phyloP scores from a whole-genome alignment of 1,140 invertebrate species.

The Euborellia annulipes region DNA sequence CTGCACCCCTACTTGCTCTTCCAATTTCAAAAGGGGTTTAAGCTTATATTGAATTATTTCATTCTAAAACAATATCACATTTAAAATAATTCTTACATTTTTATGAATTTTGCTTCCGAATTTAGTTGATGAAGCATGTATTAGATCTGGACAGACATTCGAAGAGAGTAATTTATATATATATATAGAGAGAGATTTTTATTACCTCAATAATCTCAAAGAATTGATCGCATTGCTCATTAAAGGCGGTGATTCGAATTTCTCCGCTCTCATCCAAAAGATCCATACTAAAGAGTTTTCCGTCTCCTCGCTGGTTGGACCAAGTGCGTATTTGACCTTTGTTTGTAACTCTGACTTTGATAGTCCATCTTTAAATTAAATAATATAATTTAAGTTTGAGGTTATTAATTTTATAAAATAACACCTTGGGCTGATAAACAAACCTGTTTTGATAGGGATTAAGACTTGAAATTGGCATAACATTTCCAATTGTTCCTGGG shows the following conservation, averaged over 20 bases:
- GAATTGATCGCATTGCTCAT: constrained; percentile 75
- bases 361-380: constrained; percentile 62
- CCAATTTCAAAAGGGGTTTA: too few species aligned
- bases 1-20: too few species aligned
- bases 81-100: constrained; percentile 8
- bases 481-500: constrained; percentile 19
- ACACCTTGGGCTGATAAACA: constrained; percentile 15
- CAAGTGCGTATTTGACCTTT: constrained; percentile 73
- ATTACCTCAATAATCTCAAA: constrained; percentile 76
- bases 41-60: too few species aligned
- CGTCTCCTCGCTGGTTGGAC: constrained; percentile 83
- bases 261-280: constrained; percentile 87
- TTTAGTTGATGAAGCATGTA: too few species aligned
- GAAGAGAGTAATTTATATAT: constrained; percentile 8
- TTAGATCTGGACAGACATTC: too few species aligned
- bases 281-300: constrained; percentile 86
- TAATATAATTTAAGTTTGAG: too few species aligned
- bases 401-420: too few species aligned
- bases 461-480: constrained; percentile 54
- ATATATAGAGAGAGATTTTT: constrained; percentile 23
- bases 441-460: constrained; percentile 85
- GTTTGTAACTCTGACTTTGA: constrained; percentile 74
- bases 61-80: too few species aligned
- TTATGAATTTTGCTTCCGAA: too few species aligned
- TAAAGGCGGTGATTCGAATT: constrained; percentile 90